A percentile compares a stretch with the other conserved stretches of the same genome.
These are phyloP conservation scores for Eupithecia abbreviata DNA, from an alignment of 2,888 invertebrate species.

Conservation along the genomic window DNA sequence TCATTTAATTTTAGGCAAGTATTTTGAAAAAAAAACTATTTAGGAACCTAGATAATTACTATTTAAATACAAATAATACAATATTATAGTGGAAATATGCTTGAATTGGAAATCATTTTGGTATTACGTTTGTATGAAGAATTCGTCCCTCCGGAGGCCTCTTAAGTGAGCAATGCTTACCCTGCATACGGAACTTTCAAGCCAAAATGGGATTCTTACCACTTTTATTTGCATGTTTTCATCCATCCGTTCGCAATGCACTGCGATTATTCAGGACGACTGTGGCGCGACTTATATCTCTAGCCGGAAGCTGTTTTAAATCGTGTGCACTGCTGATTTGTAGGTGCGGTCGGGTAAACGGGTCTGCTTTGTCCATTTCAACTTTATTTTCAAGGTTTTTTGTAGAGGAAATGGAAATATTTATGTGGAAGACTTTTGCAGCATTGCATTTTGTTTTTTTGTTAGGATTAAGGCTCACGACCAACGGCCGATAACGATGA, in stretches of 20 bases:
- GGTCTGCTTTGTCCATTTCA: conserved; percentile 21
- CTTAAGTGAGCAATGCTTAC: not conserved
- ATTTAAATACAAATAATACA: too few species aligned
- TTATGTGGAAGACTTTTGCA: not conserved
- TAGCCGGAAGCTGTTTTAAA: conserved; percentile 66
- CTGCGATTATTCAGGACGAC: conserved; percentile 62
- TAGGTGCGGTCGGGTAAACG: conserved; percentile 28
- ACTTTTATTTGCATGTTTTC: conserved; percentile 42
- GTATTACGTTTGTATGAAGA: too few species aligned
- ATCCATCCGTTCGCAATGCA: conserved; percentile 43
- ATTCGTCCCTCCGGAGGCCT: too few species aligned
- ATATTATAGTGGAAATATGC: too few species aligned
- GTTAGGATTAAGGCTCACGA: not conserved
- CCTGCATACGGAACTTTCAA: conserved; percentile 7
- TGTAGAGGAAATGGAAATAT: not conserved
- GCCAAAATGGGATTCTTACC: not conserved
- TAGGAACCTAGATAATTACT: too few species aligned
- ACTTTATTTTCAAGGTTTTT: conserved; percentile 7
- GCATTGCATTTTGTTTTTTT: conserved; percentile 1
- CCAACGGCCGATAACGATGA: not conserved
- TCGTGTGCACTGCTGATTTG: conserved; percentile 58
- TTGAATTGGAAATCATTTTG: too few species aligned
- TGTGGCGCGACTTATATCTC: conserved; percentile 60
- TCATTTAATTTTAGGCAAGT: too few species aligned
- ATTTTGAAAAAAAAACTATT: too few species aligned